Evolutionary conservation across 2,888 invertebrate species (phyloP), one percentile per base, ranked within the genome.

Genomic region (Dynastes hyllus): DNA sequence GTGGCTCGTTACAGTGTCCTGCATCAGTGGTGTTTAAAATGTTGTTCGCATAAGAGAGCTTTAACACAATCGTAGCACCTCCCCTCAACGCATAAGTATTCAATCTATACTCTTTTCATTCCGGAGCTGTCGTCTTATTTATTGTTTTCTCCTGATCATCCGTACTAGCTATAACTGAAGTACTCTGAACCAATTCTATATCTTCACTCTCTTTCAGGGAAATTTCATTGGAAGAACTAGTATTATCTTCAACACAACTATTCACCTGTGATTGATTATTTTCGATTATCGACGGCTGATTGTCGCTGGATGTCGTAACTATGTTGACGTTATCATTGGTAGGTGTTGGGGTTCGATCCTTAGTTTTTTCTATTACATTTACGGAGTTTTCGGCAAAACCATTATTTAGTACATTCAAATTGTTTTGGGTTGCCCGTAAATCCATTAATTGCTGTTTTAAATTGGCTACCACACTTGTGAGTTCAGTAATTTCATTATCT

Each of bases 401-500:
- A n/a, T 78, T 45, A 45, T 11, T 78, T 8, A 61, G 22, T 45
- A 45, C 45, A 27, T 27, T 61, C 40, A 61, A 8, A 32, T 50
- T 61, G 27, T 27, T 75, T 45, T 55, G 61, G 40, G 27, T 75
- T 40, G 37, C 32, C 5, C 55, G 55, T 50, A 76, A 69, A 32
- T 70, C 70, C 22, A 67, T 81, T 77, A 83, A 78, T 79, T 84
- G 83, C 80, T 82, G 84, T 70, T 85, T 83, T 75, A 87, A 81
- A 75, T 86, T 84, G 16, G 81, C 79, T 78, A 88, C 85, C 77
- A 82, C 84, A 58, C 81, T 80, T 81, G 88, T 86, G 71, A 88
- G 83, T 67, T 87, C 86, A 45, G 82, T 83, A 50, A 89, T 88
- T 81, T 85, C 85, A 69, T 86, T 86, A 78, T 89, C 88, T 82